Conservation (phyloP, 2,113 vertebrate species). For the Tautogolabrus adspersus region DNA sequence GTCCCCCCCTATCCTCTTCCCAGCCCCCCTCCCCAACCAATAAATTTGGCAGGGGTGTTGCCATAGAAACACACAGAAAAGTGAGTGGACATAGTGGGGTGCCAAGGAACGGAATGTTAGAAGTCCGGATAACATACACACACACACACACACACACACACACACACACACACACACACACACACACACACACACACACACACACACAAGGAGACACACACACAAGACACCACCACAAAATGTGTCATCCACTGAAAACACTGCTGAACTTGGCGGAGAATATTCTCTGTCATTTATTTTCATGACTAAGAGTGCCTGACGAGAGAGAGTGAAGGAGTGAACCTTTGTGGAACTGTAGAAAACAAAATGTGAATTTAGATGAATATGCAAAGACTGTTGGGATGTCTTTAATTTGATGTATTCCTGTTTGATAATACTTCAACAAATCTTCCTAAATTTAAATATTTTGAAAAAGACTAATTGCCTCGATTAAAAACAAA, state of each 20-base stretch:
- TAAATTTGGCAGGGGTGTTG: slow-evolving; percentile 53
- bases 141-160: slow-evolving; percentile 10
- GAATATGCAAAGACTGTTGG: no score
- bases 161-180: background rate
- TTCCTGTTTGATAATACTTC: background rate
- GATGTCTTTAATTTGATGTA: background rate
- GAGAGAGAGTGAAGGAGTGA: background rate
- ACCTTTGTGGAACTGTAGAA: background rate
- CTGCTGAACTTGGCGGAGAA: background rate
- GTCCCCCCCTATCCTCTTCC: background rate
- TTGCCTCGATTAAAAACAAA: no score
- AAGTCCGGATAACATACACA: slow-evolving; percentile 25
- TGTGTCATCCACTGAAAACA: slow-evolving; percentile 9
- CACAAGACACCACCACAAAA: slow-evolving; percentile 6
- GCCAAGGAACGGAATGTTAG: slow-evolving; percentile 55
- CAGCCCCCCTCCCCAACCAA: background rate
- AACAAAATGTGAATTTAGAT: background rate
- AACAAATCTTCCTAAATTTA: background rate
- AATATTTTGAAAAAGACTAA: no score
- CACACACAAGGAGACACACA: no score
- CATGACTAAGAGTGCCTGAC: background rate
- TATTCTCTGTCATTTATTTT: slow-evolving; percentile 11
- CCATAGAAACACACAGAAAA: slow-evolving; percentile 54
- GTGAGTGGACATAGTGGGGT: slow-evolving; percentile 38
- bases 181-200: background rate